A percentile compares a stretch with the other conserved stretches of the same genome.
Conservation (phyloP, 2,113 vertebrate genomes). For the Seriola dumerili region DNA sequence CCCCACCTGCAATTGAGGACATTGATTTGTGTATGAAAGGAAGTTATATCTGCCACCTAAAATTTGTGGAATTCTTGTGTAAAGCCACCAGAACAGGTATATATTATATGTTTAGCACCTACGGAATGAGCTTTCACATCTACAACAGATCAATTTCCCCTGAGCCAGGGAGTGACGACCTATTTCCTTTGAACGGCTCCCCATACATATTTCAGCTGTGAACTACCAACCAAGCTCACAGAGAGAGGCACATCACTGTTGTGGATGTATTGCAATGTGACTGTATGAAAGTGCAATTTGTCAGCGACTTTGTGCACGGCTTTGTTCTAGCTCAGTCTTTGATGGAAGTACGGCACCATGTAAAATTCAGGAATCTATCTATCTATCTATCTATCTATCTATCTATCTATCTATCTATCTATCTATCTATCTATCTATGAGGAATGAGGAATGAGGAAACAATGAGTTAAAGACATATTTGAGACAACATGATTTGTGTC, state of each 20-base stretch:
- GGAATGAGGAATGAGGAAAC: too few species aligned
- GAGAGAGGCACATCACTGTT: conserved; percentile 31
- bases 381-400: background rate
- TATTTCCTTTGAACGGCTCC: conserved; percentile 66
- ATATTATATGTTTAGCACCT: conserved; percentile 56
- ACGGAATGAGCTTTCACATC: conserved; percentile 54
- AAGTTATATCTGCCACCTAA: conserved; percentile 47
- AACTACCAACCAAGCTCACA: conserved; percentile 36
- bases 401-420: too few species aligned
- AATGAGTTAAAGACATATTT: too few species aligned
- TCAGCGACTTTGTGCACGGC: conserved; percentile 16
- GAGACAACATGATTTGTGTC: too few species aligned
- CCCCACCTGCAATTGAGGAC: conserved; percentile 48
- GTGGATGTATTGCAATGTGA: conserved; percentile 33
- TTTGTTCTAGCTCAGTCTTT: conserved; percentile 26
- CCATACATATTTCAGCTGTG: conserved; percentile 63
- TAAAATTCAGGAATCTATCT: background rate
- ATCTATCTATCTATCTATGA: too few species aligned
- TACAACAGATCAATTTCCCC: conserved; percentile 70
- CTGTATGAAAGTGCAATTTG: conserved; percentile 24
- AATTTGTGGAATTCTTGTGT: conserved; percentile 32
- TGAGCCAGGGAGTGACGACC: conserved; percentile 57
- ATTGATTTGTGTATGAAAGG: conserved; percentile 65
- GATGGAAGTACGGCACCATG: background rate
- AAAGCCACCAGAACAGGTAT: conserved; percentile 42